A percentile compares a stretch with the other conserved stretches of the same genome.
phyloP scores from a whole-genome alignment of 1,140 invertebrate genomes.

The Meloidogyne floridensis region DNA sequence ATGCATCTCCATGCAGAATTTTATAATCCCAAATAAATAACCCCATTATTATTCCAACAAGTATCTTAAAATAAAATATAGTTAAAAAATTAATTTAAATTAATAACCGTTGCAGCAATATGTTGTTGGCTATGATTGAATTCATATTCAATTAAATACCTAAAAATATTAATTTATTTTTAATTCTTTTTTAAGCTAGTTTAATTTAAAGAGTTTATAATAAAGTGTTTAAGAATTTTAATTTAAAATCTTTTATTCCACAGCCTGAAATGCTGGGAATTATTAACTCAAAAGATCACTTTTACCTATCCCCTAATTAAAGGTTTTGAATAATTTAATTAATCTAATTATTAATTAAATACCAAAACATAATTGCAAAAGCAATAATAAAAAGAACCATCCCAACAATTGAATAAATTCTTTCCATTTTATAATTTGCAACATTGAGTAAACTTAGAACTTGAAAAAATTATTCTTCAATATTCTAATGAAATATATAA shows the following conservation, averaged over 20 bases:
- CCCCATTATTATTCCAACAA: constrained; percentile 36
- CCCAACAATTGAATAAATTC: constrained; percentile 58
- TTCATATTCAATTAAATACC: constrained; percentile 56
- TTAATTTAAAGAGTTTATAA: no score
- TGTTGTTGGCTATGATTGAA: constrained; percentile 39
- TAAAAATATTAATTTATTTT: constrained; percentile 32
- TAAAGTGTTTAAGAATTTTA: no score
- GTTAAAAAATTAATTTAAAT: neutral
- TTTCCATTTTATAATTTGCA: constrained; percentile 53
- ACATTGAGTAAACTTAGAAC: constrained; percentile 61
- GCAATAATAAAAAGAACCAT: constrained; percentile 61
- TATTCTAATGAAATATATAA: constrained; percentile 19
- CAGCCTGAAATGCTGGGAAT: no score
- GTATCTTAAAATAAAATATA: constrained; percentile 21
- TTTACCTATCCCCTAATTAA: no score
- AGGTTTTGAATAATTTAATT: neutral
- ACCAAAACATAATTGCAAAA: constrained; percentile 37
- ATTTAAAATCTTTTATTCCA: no score
- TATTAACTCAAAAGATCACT: no score
- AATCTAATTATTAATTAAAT: neutral
- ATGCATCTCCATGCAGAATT: constrained; percentile 40
- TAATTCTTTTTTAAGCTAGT: no score
- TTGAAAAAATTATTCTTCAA: neutral
- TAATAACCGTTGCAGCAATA: constrained; percentile 44
- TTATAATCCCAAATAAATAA: constrained; percentile 47